A percentile compares a stretch with the other conserved stretches of the same genome.
Evolutionary conservation across 1,140 invertebrate species (phyloP).

Genomic region (Sipha flava): DNA sequence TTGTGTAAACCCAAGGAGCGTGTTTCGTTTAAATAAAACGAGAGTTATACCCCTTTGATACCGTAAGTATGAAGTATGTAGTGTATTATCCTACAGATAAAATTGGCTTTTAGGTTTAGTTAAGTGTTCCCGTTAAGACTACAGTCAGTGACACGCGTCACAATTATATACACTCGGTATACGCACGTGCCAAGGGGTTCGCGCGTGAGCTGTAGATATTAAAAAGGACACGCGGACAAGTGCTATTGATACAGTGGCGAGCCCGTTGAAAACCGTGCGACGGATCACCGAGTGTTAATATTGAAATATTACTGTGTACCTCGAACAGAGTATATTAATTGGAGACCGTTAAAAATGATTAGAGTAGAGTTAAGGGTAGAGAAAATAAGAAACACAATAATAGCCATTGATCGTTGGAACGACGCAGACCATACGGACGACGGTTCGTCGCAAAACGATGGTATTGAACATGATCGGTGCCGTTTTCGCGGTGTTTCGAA

Average conservation of each 20-base stretch:
- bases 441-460: no score
- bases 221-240: not conserved
- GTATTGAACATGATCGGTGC: no score
- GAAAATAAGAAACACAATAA: no score
- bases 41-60: not conserved
- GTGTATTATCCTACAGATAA: not conserved
- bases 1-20: no score
- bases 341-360: no score
- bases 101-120: not conserved
- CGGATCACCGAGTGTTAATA: not conserved
- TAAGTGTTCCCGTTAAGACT: not conserved
- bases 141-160: not conserved
- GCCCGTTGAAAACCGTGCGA: not conserved
- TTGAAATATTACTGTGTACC: no score
- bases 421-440: no score
- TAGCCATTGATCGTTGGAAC: no score
- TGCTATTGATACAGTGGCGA: not conserved
- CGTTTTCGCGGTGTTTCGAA: no score
- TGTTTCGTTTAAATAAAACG: not conserved
- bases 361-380: no score
- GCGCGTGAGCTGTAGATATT: not conserved
- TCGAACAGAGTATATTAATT: no score
- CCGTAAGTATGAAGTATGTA: no score
- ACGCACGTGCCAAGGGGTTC: not conserved
- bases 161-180: not conserved